Percentiles rank a stretch among this genome's conserved stretches.
phyloP scores from a whole-genome alignment of 23 tunicate genomes.

The Trididemnum nubilum region DNA sequence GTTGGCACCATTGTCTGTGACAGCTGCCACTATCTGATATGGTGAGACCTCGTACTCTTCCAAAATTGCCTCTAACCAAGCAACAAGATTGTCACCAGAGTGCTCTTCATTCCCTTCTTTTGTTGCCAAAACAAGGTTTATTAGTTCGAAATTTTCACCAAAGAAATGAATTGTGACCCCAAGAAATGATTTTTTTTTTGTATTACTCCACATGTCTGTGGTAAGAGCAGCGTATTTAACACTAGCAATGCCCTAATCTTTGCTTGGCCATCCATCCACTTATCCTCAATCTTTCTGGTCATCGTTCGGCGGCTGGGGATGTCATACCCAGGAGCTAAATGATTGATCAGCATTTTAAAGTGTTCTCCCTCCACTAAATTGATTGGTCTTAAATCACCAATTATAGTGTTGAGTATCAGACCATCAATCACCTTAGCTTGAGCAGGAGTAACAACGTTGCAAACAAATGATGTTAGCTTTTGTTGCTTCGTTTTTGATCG shows the following conservation, averaged over 20 bases:
- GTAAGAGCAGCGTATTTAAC: constrained; percentile 32
- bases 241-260: neutral
- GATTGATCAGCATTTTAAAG: constrained; percentile 28
- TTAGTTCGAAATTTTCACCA: constrained; percentile 19
- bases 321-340: constrained; percentile 39
- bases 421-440: constrained; percentile 32
- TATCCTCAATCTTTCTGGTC: constrained; percentile 23
- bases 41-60: constrained; percentile 38
- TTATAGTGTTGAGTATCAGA: constrained; percentile 36
- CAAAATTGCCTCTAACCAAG: constrained; percentile 39
- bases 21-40: constrained; percentile 24
- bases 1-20: constrained; percentile 20
- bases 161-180: constrained; percentile 45
- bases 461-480: constrained; percentile 32
- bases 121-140: constrained; percentile 44
- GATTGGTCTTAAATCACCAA: constrained; percentile 49
- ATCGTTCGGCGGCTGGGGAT: constrained; percentile 37
- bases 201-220: constrained; percentile 43
- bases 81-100: constrained; percentile 19
- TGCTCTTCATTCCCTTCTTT: constrained; percentile 48
- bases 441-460: constrained; percentile 27
- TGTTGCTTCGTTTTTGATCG: constrained; percentile 10
- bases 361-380: constrained; percentile 44
- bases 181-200: constrained; percentile 42
- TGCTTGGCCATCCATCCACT: constrained; percentile 2